These are phyloP conservation scores for Andrena camellia DNA, from an alignment of 2,888 invertebrate genomes.

Conservation along the genomic window DNA sequence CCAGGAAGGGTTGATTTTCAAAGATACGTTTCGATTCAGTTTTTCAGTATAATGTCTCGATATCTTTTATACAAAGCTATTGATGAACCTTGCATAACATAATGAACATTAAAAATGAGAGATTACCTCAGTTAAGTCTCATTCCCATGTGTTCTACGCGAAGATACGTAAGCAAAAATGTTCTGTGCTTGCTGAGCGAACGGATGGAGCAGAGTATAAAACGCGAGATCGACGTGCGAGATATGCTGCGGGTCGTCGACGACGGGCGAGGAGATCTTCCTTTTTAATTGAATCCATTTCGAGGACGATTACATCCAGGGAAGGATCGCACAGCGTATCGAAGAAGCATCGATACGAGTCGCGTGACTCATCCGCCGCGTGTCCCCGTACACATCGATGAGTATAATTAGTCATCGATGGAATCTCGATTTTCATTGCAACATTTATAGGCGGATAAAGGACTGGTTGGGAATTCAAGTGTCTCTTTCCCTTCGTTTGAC, in stretches of 20 bases:
- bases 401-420: slow-evolving; percentile 73
- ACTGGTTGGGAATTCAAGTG: slow-evolving; percentile 73
- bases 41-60: too few species aligned
- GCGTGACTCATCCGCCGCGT: slow-evolving; percentile 27
- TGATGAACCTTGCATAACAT: background rate
- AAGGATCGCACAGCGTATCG: slow-evolving; percentile 25
- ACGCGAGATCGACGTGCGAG: slow-evolving; percentile 21
- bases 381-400: slow-evolving; percentile 62
- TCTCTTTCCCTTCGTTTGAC: slow-evolving; percentile 61
- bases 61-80: too few species aligned
- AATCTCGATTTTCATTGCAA: slow-evolving; percentile 64
- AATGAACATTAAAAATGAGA: background rate
- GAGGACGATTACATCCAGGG: slow-evolving; percentile 18
- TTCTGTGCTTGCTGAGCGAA: background rate
- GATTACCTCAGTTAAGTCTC: background rate
- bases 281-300: slow-evolving; percentile 47
- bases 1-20: too few species aligned
- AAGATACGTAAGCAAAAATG: slow-evolving; percentile 5
- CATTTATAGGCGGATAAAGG: slow-evolving; percentile 66
- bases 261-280: slow-evolving; percentile 31
- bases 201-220: slow-evolving; percentile 11
- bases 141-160: background rate
- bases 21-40: too few species aligned
- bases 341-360: slow-evolving; percentile 41
- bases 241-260: slow-evolving; percentile 4